phyloP scores from a whole-genome alignment of 2,797 vertebrate genomes.

The Lutjanus argentimaculatus region DNA sequence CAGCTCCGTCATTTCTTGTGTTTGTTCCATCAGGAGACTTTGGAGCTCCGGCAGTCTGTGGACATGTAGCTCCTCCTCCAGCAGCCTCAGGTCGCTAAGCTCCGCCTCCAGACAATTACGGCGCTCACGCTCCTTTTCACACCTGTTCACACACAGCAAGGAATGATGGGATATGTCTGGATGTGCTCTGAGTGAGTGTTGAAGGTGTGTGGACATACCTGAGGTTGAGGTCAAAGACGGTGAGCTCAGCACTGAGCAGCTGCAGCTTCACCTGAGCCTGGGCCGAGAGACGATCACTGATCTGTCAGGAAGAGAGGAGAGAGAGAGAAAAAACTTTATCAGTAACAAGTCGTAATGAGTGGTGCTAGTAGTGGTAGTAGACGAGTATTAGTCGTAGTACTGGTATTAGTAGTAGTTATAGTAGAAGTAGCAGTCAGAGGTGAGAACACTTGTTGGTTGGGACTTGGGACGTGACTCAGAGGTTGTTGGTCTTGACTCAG shows the following conservation, averaged over 20 bases:
- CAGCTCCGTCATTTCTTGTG: conserved; percentile 16
- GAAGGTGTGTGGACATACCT: conserved; percentile 75
- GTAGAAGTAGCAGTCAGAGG: too few species aligned
- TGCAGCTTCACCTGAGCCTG: conserved; percentile 59
- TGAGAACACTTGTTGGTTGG: too few species aligned
- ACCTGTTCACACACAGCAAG: conserved; percentile 49
- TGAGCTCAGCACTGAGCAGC: conserved; percentile 74
- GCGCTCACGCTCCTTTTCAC: conserved; percentile 21
- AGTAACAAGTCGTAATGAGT: neutral
- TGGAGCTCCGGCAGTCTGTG: conserved; percentile 44
- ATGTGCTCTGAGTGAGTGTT: neutral
- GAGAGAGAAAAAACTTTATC: neutral
- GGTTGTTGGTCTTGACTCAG: too few species aligned
- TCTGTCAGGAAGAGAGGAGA: conserved; percentile 36
- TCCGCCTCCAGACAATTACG: conserved; percentile 28
- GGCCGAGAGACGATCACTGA: conserved; percentile 11
- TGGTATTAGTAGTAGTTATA: too few species aligned
- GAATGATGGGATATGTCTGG: conserved; percentile 16
- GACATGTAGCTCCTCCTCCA: conserved; percentile 34
- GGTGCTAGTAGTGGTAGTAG: too few species aligned
- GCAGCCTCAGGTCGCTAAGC: conserved; percentile 25
- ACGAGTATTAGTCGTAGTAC: too few species aligned
- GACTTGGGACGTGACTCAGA: too few species aligned
- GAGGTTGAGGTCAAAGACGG: conserved; percentile 74
- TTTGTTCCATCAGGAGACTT: neutral